Evolutionary conservation across 2,888 invertebrate species (phyloP).

Genomic region (Parnassius apollo): DNA sequence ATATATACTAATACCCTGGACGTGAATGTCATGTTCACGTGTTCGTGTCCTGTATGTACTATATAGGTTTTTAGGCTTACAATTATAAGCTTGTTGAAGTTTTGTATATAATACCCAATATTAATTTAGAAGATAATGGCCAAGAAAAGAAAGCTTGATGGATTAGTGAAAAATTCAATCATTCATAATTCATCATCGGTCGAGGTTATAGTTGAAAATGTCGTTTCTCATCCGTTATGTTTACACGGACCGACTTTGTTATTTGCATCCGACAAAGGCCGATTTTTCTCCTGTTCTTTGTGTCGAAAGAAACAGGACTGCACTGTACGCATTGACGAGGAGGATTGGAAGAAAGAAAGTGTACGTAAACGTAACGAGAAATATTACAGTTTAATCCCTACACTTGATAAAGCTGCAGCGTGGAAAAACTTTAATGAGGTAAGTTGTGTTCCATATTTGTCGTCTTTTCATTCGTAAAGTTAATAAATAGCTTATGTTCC

Average conservation of each 20-base stretch:
- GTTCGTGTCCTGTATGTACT: neutral
- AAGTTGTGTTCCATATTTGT: constrained; percentile 2
- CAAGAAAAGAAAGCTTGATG: constrained; percentile 57
- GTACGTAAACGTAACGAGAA: constrained; percentile 70
- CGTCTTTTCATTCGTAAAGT: too few relatives aligned
- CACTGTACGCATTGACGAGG: constrained; percentile 83
- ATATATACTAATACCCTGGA: neutral
- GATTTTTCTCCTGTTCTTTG: constrained; percentile 91
- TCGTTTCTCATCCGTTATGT: constrained; percentile 85
- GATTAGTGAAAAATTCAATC: constrained; percentile 15
- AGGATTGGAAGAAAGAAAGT: constrained; percentile 76
- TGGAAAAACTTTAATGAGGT: constrained; percentile 79
- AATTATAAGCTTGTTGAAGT: too few relatives aligned
- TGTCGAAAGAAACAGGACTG: constrained; percentile 91
- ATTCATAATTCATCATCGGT: constrained; percentile 53
- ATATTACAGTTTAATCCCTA: constrained; percentile 67
- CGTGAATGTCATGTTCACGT: constrained; percentile 14
- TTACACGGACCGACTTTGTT: constrained; percentile 89
- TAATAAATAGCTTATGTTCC: neutral
- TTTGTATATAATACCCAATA: neutral
- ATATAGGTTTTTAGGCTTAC: neutral
- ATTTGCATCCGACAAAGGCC: constrained; percentile 81
- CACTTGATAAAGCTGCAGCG: constrained; percentile 75
- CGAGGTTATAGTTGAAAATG: constrained; percentile 79
- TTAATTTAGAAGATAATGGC: constrained; percentile 44